Conservation (phyloP, 2,113 vertebrate genomes). For the Dipodomys stephensi region DNA sequence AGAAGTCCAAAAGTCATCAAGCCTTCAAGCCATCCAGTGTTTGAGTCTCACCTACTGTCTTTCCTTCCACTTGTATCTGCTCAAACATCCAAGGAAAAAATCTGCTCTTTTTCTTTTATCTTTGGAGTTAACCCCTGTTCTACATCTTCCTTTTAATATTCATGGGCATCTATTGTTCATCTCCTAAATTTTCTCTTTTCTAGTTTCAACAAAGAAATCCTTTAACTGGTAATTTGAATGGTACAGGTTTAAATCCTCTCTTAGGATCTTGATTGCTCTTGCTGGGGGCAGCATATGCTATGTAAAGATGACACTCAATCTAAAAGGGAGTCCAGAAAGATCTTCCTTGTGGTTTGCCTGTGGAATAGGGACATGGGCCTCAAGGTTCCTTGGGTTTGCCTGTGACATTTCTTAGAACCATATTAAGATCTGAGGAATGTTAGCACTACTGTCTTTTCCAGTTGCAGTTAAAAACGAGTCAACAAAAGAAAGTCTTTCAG, state of each 20-base stretch:
- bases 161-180: neutral
- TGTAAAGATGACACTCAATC: neutral
- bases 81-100: neutral
- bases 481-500: slow-evolving; percentile 46
- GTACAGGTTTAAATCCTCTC: neutral
- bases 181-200: neutral
- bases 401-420: slow-evolving; percentile 19
- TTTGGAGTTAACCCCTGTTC: neutral
- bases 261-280: neutral
- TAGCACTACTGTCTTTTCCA: neutral
- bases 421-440: neutral
- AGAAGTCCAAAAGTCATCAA: neutral
- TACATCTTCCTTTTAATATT: neutral
- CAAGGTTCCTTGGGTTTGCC: neutral
- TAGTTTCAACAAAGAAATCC: neutral
- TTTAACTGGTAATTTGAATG: neutral
- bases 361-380: neutral
- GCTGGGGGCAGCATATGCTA: neutral
- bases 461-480: slow-evolving; percentile 16
- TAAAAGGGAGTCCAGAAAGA: neutral
- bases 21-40: neutral
- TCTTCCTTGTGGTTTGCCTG: neutral
- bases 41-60: neutral
- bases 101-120: neutral
- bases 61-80: neutral